Evolutionary conservation across 2,797 vertebrate genomes (phyloP), one percentile per base, ranked within the genome.

Genomic region (Centroberyx gerrardi): DNA sequence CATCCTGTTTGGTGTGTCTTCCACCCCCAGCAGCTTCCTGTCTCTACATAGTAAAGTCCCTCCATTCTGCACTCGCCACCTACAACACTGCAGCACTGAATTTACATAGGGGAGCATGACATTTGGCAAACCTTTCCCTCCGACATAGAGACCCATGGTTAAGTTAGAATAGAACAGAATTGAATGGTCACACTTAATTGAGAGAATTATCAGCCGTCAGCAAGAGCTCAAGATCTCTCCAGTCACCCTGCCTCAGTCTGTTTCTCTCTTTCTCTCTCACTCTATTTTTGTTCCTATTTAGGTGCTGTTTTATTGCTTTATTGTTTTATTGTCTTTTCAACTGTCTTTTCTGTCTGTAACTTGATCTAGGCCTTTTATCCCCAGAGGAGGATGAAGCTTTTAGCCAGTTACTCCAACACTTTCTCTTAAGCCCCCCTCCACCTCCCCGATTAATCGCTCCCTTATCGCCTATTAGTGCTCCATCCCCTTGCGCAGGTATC

Each of bases 1-100:
- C 90, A 90, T 95, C 94, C 93, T 94, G 91, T 94, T 93, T 87
- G 77, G 74, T 84, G 72, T 74, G 74, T 93, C 89, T 91, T 93
- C 91, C 90, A 92, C 91, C 93, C 87, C 88, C 85, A 78, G 89
- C 83, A 87, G 78, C 90, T 95, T 95, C 94, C 94, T 95, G 93
- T 84, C 61, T 89, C 90, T 89, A 88, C 87, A 76, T 84, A 74
- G 84, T 82, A 84, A 82, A 90, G 77, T 18, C 4, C 2, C 36
- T 27, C 5, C 6, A 14, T 48, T 44, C 8, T 0, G 18, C 18
- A 28, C 33, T 53, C 44, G 8, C 5, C 62, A 29, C 33, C 33
- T 5, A 33, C 49, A 53, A 5, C 9, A 28, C 12, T 13, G 15
- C 58, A 40, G 56, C 52, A 27, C 12, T 17, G 54, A 31, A 40